Percentiles rank a stretch among this genome's conserved stretches.
Conservation (phyloP, 2,113 vertebrate species). For the Myiozetetes cayanensis region DNA sequence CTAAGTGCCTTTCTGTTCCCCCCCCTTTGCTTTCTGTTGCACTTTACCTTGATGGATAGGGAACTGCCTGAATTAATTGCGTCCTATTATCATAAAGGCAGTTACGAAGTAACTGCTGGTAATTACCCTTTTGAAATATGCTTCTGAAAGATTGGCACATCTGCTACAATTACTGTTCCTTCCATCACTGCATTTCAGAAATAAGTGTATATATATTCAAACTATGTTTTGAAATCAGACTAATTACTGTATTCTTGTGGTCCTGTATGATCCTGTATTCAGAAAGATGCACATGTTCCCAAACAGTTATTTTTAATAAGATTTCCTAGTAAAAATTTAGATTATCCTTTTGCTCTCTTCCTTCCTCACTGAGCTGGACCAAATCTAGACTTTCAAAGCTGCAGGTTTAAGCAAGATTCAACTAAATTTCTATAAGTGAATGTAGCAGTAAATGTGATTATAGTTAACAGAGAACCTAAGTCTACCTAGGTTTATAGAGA, state of each 20-base stretch:
- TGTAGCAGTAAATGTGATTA: background rate
- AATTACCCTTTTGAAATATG: background rate
- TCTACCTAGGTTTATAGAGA: background rate
- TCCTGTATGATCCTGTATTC: background rate
- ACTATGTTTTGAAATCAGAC: background rate
- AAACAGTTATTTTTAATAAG: background rate
- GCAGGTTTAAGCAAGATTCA: background rate
- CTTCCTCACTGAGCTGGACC: background rate
- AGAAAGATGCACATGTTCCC: background rate
- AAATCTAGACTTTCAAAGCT: background rate
- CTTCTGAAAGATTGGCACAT: background rate
- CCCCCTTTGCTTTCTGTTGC: background rate
- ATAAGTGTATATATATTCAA: background rate
- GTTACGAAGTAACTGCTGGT: background rate
- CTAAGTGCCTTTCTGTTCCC: background rate
- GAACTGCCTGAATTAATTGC: slow-evolving; percentile 11
- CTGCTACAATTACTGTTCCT: background rate
- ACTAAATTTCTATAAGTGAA: background rate
- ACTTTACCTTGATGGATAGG: background rate
- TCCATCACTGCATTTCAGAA: background rate
- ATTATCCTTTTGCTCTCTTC: background rate
- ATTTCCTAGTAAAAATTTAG: background rate
- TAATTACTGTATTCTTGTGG: background rate
- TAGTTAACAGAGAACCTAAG: background rate
- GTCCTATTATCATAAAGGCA: background rate